phyloP scores from a whole-genome alignment of 2,797 vertebrate genomes.

The Alca torda region DNA sequence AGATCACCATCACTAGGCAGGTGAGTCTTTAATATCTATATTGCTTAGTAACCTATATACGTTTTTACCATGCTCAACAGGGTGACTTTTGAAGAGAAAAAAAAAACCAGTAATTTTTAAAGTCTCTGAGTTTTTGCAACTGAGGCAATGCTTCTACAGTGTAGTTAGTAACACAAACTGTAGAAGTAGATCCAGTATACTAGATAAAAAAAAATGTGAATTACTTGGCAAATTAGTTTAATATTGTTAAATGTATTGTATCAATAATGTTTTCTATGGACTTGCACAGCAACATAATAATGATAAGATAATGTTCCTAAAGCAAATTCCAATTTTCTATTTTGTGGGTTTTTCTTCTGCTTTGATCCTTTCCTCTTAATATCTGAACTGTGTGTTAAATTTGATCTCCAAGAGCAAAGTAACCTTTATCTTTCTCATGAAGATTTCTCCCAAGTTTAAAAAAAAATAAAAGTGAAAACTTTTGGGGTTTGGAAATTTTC shows the following conservation, averaged over 20 bases:
- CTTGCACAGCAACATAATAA: neutral
- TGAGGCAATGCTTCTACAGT: neutral
- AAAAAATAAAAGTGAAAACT: neutral
- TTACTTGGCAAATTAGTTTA: neutral
- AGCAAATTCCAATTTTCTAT: neutral
- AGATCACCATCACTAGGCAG: conserved; percentile 94
- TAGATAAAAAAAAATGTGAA: neutral
- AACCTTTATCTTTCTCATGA: neutral
- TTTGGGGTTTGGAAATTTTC: neutral
- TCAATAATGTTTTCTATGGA: neutral
- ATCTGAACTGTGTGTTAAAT: neutral
- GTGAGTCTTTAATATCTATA: conserved; percentile 66
- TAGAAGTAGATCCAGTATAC: neutral
- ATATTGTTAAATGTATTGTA: neutral
- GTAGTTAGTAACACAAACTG: neutral
- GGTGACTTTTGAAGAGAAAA: neutral
- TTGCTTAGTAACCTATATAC: neutral
- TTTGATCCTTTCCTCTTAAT: neutral
- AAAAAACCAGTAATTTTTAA: neutral
- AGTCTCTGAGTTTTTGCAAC: neutral
- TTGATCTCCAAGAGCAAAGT: neutral
- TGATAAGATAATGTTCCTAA: neutral
- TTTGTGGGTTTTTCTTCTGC: neutral
- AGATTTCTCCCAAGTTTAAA: neutral
- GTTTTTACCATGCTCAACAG: neutral